Percentiles rank a stretch among this genome's conserved stretches.
These are phyloP conservation scores for Tetragnatha montana DNA, from an alignment of 2,888 invertebrate species.

Conservation along the genomic window DNA sequence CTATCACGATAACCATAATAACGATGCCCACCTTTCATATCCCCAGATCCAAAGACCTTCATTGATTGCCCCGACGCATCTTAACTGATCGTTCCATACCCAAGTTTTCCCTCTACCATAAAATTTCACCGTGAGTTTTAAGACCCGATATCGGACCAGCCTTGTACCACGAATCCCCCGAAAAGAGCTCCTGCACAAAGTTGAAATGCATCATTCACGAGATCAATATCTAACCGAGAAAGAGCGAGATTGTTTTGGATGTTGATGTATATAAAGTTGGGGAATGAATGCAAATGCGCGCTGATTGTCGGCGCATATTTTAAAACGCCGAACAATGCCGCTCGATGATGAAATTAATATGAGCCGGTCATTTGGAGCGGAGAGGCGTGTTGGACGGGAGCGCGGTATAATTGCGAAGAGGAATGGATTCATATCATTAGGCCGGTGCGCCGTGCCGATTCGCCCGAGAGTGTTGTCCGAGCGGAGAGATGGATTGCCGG, in stretches of 20 bases:
- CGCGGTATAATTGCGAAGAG: conserved; percentile 19
- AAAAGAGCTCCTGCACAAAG: conserved; percentile 40
- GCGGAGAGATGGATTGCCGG: neutral
- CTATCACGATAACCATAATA: too few relatives aligned
- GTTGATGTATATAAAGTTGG: conserved; percentile 70
- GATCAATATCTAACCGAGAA: conserved; percentile 63
- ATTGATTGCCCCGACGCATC: too few relatives aligned
- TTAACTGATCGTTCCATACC: too few relatives aligned
- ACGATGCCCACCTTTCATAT: too few relatives aligned
- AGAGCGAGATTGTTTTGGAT: conserved; percentile 60
- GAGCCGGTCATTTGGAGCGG: neutral
- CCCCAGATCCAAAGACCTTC: too few relatives aligned
- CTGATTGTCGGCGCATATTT: conserved; percentile 69
- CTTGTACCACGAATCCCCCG: conserved; percentile 25
- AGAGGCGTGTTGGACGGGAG: conserved; percentile 12
- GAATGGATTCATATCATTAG: conserved; percentile 51
- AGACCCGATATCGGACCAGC: neutral
- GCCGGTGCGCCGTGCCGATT: conserved; percentile 14
- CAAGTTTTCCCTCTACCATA: too few relatives aligned
- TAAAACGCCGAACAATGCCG: conserved; percentile 60
- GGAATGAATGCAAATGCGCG: conserved; percentile 65
- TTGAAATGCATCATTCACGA: conserved; percentile 65
- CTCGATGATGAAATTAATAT: conserved; percentile 52
- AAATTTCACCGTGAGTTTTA: too few relatives aligned
- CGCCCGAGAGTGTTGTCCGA: neutral